Evolutionary conservation across 2,113 vertebrate species (phyloP).

Genomic region (Bothrops jararaca): DNA sequence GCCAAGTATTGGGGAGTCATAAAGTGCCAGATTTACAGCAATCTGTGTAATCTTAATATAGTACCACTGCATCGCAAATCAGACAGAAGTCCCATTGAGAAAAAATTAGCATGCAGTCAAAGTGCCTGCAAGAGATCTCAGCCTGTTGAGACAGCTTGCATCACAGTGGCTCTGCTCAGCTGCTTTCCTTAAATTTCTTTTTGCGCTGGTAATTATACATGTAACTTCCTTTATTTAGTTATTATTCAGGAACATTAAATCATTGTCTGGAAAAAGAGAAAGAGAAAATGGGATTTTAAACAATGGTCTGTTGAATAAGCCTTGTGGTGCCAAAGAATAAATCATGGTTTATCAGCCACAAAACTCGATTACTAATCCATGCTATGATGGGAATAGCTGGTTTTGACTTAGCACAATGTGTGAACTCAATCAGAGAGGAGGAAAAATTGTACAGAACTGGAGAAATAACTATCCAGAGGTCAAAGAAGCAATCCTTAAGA

Average conservation of each 20-base stretch:
- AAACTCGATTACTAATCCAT: background rate
- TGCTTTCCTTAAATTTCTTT: background rate
- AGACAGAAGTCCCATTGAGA: conserved; percentile 1
- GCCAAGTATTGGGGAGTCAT: conserved; percentile 2
- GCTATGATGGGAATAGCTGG: background rate
- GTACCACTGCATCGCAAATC: background rate
- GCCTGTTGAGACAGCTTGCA: background rate
- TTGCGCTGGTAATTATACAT: background rate
- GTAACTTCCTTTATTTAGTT: background rate
- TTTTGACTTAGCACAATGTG: background rate
- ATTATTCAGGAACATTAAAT: background rate
- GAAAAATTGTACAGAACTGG: background rate
- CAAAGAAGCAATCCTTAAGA: background rate
- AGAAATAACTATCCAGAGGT: background rate
- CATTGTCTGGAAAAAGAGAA: background rate
- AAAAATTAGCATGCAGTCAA: background rate
- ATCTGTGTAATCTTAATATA: background rate
- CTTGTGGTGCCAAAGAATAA: background rate
- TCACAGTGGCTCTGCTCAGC: background rate
- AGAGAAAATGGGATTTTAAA: background rate
- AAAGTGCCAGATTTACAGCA: conserved; percentile 20
- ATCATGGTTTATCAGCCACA: background rate
- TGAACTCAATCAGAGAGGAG: background rate
- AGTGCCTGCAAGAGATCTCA: background rate
- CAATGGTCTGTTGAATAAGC: background rate